phyloP scores from a whole-genome alignment of 2,113 vertebrate species.

The Mobula birostris region DNA sequence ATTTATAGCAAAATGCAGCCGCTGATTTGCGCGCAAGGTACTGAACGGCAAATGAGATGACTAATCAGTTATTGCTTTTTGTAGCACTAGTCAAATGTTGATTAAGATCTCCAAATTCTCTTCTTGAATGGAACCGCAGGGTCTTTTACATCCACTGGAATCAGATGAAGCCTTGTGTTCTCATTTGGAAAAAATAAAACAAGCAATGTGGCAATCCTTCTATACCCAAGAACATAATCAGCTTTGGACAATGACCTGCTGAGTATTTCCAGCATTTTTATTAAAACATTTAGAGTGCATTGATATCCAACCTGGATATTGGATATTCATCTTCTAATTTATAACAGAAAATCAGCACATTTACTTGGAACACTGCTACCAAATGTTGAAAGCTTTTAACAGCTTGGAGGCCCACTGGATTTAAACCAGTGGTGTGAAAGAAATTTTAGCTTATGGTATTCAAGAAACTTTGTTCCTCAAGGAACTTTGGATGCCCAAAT shows the following conservation, averaged over 20 bases:
- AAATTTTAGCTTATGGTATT: not conserved
- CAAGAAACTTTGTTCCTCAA: not conserved
- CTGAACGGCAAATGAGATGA: not conserved
- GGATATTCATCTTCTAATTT: not conserved
- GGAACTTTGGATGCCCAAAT: not conserved
- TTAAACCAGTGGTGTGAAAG: not conserved
- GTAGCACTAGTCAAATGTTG: not conserved
- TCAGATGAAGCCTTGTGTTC: not conserved
- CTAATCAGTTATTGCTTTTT: not conserved
- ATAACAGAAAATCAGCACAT: not conserved
- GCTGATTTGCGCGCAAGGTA: slow-evolving; percentile 5
- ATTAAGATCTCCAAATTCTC: too few relatives aligned
- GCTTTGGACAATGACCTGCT: too few relatives aligned
- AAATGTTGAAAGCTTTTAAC: not conserved
- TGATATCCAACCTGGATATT: not conserved
- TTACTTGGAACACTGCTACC: not conserved
- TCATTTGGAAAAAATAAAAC: not conserved
- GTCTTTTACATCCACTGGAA: not conserved
- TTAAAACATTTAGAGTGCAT: not conserved
- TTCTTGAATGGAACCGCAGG: not conserved
- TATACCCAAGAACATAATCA: not conserved
- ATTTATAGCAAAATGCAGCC: not conserved
- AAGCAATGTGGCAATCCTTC: not conserved
- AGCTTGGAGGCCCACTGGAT: not conserved
- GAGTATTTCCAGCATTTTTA: too few relatives aligned